Conservation (phyloP, 37 sponge, comb jelly and placozoan genomes). For the Halisarca cf. caerulea region DNA sequence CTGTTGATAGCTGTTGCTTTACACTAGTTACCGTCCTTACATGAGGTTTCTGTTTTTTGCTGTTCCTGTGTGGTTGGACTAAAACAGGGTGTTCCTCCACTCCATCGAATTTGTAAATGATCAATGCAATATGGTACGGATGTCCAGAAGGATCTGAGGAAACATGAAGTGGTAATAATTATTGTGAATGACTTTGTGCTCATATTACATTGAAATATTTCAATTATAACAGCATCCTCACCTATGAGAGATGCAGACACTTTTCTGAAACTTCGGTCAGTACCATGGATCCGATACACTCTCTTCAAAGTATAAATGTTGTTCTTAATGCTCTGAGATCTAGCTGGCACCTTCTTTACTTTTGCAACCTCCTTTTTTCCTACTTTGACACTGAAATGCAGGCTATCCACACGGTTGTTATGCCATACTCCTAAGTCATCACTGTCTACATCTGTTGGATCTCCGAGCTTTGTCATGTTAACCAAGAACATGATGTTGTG, state of each 20-base stretch:
- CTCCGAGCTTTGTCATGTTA: not conserved
- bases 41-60: not conserved
- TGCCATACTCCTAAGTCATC: not conserved
- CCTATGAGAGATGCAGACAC: not conserved
- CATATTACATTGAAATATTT: too few relatives aligned
- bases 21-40: slow-evolving; percentile 5
- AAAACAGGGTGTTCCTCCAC: slow-evolving; percentile 16
- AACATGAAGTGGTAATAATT: too few relatives aligned
- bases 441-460: not conserved
- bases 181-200: too few relatives aligned
- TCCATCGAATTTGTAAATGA: slow-evolving; percentile 19
- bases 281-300: not conserved
- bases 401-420: slow-evolving; percentile 6
- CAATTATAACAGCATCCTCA: too few relatives aligned
- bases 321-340: too few relatives aligned
- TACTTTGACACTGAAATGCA: too few relatives aligned
- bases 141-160: not conserved
- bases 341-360: too few relatives aligned
- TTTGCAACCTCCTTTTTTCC: too few relatives aligned
- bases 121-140: not conserved
- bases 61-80: slow-evolving; percentile 8
- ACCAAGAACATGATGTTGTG: not conserved
- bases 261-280: not conserved
- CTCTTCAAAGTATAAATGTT: not conserved
- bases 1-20: not conserved